A percentile compares a stretch with the other conserved stretches of the same genome.
Evolutionary conservation across 2,113 vertebrate species (phyloP).

Genomic region (Todiramphus chloris): DNA sequence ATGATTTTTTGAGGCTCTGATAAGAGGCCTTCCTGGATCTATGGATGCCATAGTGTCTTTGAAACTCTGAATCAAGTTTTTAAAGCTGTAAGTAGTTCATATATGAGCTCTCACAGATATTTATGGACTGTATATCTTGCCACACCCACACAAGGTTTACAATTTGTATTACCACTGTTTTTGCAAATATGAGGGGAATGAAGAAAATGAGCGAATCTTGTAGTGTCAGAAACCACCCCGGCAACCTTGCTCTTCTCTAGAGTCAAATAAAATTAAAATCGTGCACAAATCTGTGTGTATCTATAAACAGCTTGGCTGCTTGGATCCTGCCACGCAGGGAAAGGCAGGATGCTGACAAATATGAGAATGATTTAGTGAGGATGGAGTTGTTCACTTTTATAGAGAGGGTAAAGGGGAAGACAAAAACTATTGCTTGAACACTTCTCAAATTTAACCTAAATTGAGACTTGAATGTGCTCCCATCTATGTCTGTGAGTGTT

Average conservation of each 20-base stretch:
- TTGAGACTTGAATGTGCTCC: slow-evolving; percentile 26
- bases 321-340: slow-evolving; percentile 23
- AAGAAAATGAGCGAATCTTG: slow-evolving; percentile 1
- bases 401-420: slow-evolving; percentile 11
- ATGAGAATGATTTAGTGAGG: slow-evolving; percentile 56
- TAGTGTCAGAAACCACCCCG: slow-evolving; percentile 22
- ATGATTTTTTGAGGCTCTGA: not conserved
- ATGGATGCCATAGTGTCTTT: not conserved
- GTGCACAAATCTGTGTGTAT: slow-evolving; percentile 18
- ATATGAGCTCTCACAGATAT: not conserved
- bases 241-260: slow-evolving; percentile 16
- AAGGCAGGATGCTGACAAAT: slow-evolving; percentile 54
- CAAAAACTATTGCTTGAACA: slow-evolving; percentile 35
- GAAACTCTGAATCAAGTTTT: not conserved
- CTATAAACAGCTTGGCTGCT: slow-evolving; percentile 47
- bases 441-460: slow-evolving; percentile 4
- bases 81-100: not conserved
- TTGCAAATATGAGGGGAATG: slow-evolving; percentile 3
- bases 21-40: not conserved
- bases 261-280: slow-evolving; percentile 56
- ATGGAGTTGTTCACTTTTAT: slow-evolving; percentile 22
- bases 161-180: not conserved
- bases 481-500: slow-evolving; percentile 41
- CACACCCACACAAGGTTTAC: not conserved
- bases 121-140: not conserved